Evolutionary conservation across 2,888 invertebrate species (phyloP), one percentile per base, ranked within the genome.

Genomic region (Byasa hedistus): DNA sequence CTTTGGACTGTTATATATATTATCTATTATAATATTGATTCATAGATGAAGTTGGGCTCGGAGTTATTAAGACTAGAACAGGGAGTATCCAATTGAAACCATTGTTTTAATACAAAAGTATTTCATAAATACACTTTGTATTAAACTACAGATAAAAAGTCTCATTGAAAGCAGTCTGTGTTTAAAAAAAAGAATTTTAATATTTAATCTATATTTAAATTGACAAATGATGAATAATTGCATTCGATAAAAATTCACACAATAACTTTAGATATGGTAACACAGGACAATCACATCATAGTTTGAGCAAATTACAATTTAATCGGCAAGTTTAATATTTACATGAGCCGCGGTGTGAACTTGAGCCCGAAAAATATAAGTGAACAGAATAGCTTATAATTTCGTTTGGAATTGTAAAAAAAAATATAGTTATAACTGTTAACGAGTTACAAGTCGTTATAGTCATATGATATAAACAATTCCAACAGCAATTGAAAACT

Each of bases 91-190:
- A 59, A 58, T 57, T 66, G 58, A 62, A 54, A 66, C 15, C 5
- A 32, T 44, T 36, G 24, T 24, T 52, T 60, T n/a, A 32, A 64
- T 39, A 64, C 39, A 67, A 66, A 59, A 39, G 54, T 61, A 61
- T 61, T 66, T 66, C 61, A 61, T 66, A 66, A 61, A 66, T 66
- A 66, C 61, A n/a, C n/a, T n/a, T n/a, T n/a, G n/a, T n/a, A n/a
- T n/a, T n/a, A n/a, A n/a, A n/a, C n/a, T n/a, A n/a, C n/a, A n/a
- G n/a, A n/a, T n/a, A n/a, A n/a, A n/a, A n/a, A n/a, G n/a, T n/a
- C n/a, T n/a, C n/a, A n/a, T n/a, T n/a, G n/a, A n/a, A n/a, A n/a
- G n/a, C n/a, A n/a, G n/a, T n/a, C n/a, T n/a, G n/a, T n/a, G n/a
- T n/a, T n/a, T n/a, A 32, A 32, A 32, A 32, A 32, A 32, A 32